Evolutionary conservation across 2,888 invertebrate genomes (phyloP).

Genomic region (Drosophila borealis): DNA sequence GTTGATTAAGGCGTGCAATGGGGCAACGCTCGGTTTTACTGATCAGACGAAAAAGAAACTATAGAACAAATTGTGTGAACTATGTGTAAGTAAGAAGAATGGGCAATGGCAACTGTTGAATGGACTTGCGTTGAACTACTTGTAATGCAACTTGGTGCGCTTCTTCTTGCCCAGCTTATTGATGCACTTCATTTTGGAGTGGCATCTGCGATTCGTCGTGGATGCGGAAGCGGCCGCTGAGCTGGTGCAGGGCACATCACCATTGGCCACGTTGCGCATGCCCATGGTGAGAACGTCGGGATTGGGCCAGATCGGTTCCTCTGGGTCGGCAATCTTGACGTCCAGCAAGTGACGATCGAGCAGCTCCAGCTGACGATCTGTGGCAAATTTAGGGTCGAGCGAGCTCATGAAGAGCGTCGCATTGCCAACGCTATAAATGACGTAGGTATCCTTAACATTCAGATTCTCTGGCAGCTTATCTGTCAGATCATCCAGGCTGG

Average conservation of each 20-base stretch:
- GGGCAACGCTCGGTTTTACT: slow-evolving; percentile 33
- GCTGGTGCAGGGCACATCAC: slow-evolving; percentile 20
- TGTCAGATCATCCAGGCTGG: neutral
- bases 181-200: slow-evolving; percentile 10
- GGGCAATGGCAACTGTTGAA: neutral
- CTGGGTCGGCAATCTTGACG: slow-evolving; percentile 29
- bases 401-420: slow-evolving; percentile 48
- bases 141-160: slow-evolving; percentile 10
- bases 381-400: slow-evolving; percentile 24
- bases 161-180: slow-evolving; percentile 20
- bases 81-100: too few relatives aligned
- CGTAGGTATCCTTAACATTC: slow-evolving; percentile 42
- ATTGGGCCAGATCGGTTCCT: slow-evolving; percentile 41
- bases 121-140: neutral
- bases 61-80: neutral
- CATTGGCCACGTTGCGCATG: slow-evolving; percentile 21
- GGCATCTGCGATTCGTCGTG: neutral
- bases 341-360: slow-evolving; percentile 46
- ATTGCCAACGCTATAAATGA: slow-evolving; percentile 58
- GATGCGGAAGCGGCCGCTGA: slow-evolving; percentile 2
- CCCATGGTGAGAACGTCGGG: slow-evolving; percentile 47
- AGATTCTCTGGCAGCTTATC: neutral
- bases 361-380: slow-evolving; percentile 28
- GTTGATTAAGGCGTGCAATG: neutral
- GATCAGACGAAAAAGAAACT: slow-evolving; percentile 3